These are phyloP conservation scores for Scaptomyza montana DNA, from an alignment of 1,140 invertebrate genomes.

Conservation along the genomic window DNA sequence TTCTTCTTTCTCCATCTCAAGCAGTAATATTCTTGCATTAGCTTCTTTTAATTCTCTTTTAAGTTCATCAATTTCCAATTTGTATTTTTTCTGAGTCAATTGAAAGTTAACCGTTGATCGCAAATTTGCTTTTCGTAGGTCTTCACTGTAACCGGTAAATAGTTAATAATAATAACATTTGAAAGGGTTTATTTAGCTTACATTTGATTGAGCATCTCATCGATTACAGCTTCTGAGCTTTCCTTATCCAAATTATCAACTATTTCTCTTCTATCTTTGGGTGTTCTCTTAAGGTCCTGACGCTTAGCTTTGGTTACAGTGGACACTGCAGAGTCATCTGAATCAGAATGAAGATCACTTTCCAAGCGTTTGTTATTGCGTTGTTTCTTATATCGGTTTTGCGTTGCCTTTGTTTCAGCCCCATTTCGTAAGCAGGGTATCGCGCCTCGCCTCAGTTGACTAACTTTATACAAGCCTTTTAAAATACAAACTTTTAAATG, in stretches of 20 bases:
- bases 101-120: slow-evolving; percentile 15
- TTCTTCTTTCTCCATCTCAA: slow-evolving; percentile 4
- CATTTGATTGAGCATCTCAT: slow-evolving; percentile 22
- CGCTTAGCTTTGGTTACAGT: neutral
- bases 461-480: neutral
- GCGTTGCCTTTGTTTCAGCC: neutral
- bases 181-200: neutral
- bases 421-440: slow-evolving; percentile 6
- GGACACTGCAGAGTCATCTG: neutral
- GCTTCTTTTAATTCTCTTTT: neutral
- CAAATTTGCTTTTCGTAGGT: slow-evolving; percentile 2
- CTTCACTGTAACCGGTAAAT: slow-evolving; percentile 10
- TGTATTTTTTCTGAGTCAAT: slow-evolving; percentile 8
- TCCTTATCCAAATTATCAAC: slow-evolving; percentile 14
- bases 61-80: neutral
- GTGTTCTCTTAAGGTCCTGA: neutral
- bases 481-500: neutral
- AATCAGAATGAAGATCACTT: neutral
- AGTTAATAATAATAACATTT: neutral
- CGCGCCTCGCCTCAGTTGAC: neutral
- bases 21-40: neutral
- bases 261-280: neutral
- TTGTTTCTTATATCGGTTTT: neutral
- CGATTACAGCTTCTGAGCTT: slow-evolving; percentile 19
- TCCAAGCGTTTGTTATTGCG: neutral